Base-by-base conservation (phyloP, 2,888 invertebrate species). In the Norana najaformis region DNA sequence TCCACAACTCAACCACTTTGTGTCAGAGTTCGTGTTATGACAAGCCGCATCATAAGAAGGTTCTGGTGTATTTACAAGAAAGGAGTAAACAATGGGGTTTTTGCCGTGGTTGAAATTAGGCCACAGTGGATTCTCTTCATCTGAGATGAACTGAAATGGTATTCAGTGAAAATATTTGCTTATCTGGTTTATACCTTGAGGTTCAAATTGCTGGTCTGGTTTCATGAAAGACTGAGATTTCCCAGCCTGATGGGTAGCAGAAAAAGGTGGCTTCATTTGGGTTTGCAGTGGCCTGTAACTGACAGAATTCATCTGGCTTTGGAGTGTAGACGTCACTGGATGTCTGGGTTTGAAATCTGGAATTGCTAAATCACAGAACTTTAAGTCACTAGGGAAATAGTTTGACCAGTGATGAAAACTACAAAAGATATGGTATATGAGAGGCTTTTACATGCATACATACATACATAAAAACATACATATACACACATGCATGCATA, bases 311-410 rank as follows among this genome's bases (percentile, higher is more conserved):
- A 69, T 69, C 69, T 69, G 69, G 16, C 69, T 13, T n/a, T 69
- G 69, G 69, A 4, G 30, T 69, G 69, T 5, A 4, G n/a, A 1
- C 13, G 69, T 0, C 13, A 16, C 30, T 2, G 69, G n/a, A 13
- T 69, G n/a, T 69, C 69, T 69, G n/a, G 69, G 69, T n/a, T 69
- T 69, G 69, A 69, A 69, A 69, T 69, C 69, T 69, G 69, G 69
- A 69, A 69, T 8, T 3, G 69, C n/a, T 13, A 8, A 30, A 69
- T n/a, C 69, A 69, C 69, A 69, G 16, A n/a, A n/a, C 69, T n/a
- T 69, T 69, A 20, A 47, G 47, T 23, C 47, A 69, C 69, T 30
- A 16, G n/a, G 69, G 69, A 69, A 69, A 69, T 69, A 69, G 30
- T 8, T 69, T 69, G n/a, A 16, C 13, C n/a, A n/a, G 30, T 69